Percentiles rank a stretch among this genome's conserved stretches.
These are phyloP conservation scores for Spodoptera litura DNA, from an alignment of 1,140 invertebrate species.

Conservation along the genomic window DNA sequence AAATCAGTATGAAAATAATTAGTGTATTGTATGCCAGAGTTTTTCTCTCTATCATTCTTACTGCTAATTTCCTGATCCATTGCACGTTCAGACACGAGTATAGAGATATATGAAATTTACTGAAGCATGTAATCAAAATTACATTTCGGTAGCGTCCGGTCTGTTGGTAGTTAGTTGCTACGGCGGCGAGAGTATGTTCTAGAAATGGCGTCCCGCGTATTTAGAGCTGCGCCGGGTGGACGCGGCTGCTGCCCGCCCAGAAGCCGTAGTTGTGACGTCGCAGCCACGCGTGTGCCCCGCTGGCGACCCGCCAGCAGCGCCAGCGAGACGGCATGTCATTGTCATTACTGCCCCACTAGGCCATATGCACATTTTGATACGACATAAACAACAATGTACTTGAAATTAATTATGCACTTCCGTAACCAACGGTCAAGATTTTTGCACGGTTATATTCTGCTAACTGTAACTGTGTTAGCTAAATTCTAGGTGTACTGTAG, in stretches of 20 bases:
- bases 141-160: conserved; percentile 13
- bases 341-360: conserved; percentile 55
- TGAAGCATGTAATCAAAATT: conserved; percentile 19
- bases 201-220: conserved; percentile 43
- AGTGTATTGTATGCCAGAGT: neutral
- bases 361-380: conserved; percentile 50
- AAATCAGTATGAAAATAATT: neutral
- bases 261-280: conserved; percentile 52
- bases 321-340: conserved; percentile 65
- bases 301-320: conserved; percentile 65
- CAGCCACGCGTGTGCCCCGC: conserved; percentile 56
- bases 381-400: conserved; percentile 54
- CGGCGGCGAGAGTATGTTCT: conserved; percentile 59
- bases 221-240: conserved; percentile 33
- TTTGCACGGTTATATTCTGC: neutral
- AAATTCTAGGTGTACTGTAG: no score
- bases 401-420: conserved; percentile 55
- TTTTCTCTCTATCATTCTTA: neutral
- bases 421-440: conserved; percentile 31
- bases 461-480: no score
- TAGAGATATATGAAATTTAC: conserved; percentile 12
- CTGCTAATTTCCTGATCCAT: neutral
- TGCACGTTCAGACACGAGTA: neutral
- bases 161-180: conserved; percentile 32
- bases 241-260: neutral